Conservation (phyloP, 2,888 invertebrate species). For the Drosophila quasianomalipes region DNA sequence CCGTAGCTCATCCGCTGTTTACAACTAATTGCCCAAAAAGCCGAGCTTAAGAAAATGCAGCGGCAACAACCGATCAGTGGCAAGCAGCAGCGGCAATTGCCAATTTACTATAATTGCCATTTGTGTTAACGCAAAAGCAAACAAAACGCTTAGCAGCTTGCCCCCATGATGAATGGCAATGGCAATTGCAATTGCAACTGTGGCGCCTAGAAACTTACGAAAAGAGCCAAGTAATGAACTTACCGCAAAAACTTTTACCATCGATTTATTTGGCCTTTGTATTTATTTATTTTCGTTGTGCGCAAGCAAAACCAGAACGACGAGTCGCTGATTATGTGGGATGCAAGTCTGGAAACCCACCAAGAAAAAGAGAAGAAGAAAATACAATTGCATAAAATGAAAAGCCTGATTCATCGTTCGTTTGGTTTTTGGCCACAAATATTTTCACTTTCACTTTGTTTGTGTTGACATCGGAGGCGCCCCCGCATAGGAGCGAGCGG, state of each 20-base stretch:
- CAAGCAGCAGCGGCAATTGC: constrained; percentile 39
- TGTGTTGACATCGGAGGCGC: constrained; percentile 67
- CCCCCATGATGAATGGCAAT: constrained; percentile 54
- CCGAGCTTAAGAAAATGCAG: constrained; percentile 27
- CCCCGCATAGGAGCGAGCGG: constrained; percentile 50
- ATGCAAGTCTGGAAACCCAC: constrained; percentile 59
- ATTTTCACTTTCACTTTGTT: constrained; percentile 77
- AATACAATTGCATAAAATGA: constrained; percentile 74
- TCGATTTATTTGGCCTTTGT: constrained; percentile 61
- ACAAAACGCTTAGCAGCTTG: constrained; percentile 66
- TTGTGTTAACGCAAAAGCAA: constrained; percentile 75
- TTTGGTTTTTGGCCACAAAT: constrained; percentile 19
- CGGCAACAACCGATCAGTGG: constrained; percentile 21
- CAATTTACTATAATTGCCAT: constrained; percentile 75
- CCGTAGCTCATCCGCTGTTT: constrained; percentile 50
- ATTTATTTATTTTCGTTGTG: constrained; percentile 20
- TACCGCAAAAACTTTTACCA: constrained; percentile 62
- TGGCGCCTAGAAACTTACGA: constrained; percentile 32
- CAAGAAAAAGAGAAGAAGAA: neutral
- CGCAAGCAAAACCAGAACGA: constrained; percentile 38
- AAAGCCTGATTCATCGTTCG: constrained; percentile 35
- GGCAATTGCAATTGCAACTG: constrained; percentile 15
- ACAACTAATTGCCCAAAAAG: constrained; percentile 55
- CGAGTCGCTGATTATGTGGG: constrained; percentile 52
- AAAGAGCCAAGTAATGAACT: constrained; percentile 57